These are phyloP conservation scores for Micrasema minimum DNA, from an alignment of 1,140 invertebrate genomes.

Conservation along the genomic window DNA sequence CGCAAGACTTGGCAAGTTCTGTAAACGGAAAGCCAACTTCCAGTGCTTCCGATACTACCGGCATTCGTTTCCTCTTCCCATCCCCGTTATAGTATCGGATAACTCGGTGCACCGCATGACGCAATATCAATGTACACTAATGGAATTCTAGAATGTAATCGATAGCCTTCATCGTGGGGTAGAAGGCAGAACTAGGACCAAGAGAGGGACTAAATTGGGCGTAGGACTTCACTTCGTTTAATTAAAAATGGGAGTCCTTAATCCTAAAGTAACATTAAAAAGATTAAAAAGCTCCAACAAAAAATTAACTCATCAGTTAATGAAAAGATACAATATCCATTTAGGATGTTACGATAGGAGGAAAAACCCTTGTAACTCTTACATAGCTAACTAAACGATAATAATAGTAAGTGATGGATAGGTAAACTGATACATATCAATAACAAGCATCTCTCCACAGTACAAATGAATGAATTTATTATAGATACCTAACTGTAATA, in stretches of 20 bases:
- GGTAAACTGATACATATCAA: constrained; percentile 9
- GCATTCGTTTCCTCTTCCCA: constrained; percentile 23
- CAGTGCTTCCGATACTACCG: constrained; percentile 27
- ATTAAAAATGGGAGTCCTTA: constrained; percentile 32
- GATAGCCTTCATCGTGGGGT: constrained; percentile 9
- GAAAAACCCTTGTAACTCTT: too few relatives aligned
- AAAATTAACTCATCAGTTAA: background rate
- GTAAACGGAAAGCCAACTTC: constrained; percentile 17
- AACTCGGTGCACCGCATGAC: constrained; percentile 25
- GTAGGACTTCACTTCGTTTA: constrained; percentile 23
- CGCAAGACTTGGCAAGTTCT: background rate
- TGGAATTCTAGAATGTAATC: constrained; percentile 37
- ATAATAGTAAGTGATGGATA: background rate
- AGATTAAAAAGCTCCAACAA: constrained; percentile 11
- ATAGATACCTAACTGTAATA: too few relatives aligned
- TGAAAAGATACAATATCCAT: constrained; percentile 1
- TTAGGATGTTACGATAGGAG: too few relatives aligned
- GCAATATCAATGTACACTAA: constrained; percentile 29
- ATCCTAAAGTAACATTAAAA: constrained; percentile 19
- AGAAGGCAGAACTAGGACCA: constrained; percentile 10
- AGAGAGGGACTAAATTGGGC: background rate
- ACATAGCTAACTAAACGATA: background rate
- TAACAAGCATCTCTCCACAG: background rate
- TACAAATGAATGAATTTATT: too few relatives aligned
- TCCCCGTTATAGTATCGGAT: constrained; percentile 9